These are phyloP conservation scores for Hapalemur alaotrensis DNA, from an alignment of 2,797 vertebrate genomes.

Conservation along the genomic window DNA sequence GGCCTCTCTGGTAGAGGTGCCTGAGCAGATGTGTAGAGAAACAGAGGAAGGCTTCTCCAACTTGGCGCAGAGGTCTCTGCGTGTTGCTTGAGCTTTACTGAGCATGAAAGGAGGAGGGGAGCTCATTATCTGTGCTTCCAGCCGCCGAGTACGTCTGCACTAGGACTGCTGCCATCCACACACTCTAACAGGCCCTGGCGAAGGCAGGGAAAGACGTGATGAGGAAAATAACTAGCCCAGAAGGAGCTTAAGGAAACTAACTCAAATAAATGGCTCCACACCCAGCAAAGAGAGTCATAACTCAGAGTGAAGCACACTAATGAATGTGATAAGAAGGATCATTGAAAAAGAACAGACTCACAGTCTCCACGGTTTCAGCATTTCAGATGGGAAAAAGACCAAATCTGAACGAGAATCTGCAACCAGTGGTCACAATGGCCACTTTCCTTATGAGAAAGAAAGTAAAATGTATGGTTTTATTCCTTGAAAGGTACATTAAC, in stretches of 20 bases:
- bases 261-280: conserved; percentile 23
- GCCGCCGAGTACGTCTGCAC: not conserved
- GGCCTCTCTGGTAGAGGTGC: not conserved
- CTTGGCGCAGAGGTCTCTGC: not conserved
- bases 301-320: conserved; percentile 23
- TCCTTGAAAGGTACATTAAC: not conserved
- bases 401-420: not conserved
- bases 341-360: conserved; percentile 45
- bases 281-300: conserved; percentile 25
- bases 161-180: not conserved
- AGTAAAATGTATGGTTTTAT: not conserved
- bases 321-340: conserved; percentile 44
- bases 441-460: not conserved
- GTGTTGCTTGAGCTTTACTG: not conserved
- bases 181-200: not conserved
- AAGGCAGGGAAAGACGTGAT: not conserved
- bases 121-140: not conserved
- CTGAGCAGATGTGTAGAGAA: not conserved
- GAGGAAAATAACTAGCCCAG: not conserved
- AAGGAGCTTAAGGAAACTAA: not conserved
- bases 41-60: not conserved
- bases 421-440: not conserved
- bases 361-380: not conserved
- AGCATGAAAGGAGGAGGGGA: not conserved
- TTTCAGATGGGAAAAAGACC: not conserved